These are phyloP conservation scores for Girardinichthys multiradiatus DNA, from an alignment of 2,113 vertebrate genomes.

Conservation along the genomic window DNA sequence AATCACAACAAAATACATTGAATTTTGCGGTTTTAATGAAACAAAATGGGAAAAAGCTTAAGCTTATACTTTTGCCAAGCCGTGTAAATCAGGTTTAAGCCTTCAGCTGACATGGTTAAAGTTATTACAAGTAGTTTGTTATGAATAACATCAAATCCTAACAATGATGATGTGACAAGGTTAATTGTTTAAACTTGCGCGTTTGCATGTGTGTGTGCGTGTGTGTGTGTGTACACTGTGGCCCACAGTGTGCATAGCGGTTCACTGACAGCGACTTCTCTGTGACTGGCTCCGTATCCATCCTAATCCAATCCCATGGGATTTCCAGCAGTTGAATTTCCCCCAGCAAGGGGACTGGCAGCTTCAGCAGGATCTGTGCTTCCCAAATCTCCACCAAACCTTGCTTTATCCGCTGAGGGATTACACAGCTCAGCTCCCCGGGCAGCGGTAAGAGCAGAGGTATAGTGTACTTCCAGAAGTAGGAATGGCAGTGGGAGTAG, in stretches of 20 bases:
- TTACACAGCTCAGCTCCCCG: slow-evolving; percentile 73
- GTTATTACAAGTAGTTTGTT: not conserved
- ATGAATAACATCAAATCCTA: not conserved
- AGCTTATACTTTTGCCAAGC: too few species aligned
- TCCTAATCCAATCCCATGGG: slow-evolving; percentile 78
- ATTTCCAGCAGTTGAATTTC: slow-evolving; percentile 70
- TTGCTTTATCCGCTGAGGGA: slow-evolving; percentile 63
- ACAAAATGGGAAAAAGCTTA: not conserved
- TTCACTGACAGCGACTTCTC: slow-evolving; percentile 68
- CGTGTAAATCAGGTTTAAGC: not conserved
- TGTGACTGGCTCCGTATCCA: slow-evolving; percentile 71
- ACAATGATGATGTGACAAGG: not conserved
- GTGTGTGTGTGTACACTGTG: slow-evolving; percentile 22
- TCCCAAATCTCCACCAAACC: slow-evolving; percentile 71
- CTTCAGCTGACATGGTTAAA: not conserved
- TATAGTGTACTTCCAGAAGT: slow-evolving; percentile 30
- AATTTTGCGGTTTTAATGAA: not conserved
- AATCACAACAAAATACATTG: too few species aligned
- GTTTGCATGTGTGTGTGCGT: too few species aligned
- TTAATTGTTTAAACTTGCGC: slow-evolving; percentile 4
- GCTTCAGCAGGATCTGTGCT: slow-evolving; percentile 72
- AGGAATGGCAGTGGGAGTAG: slow-evolving; percentile 2
- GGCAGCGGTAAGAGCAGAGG: slow-evolving; percentile 46
- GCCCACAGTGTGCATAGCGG: slow-evolving; percentile 49
- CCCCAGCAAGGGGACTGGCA: slow-evolving; percentile 69